phyloP scores from a whole-genome alignment of 2,797 vertebrate species.

The Ceryle rudis region DNA sequence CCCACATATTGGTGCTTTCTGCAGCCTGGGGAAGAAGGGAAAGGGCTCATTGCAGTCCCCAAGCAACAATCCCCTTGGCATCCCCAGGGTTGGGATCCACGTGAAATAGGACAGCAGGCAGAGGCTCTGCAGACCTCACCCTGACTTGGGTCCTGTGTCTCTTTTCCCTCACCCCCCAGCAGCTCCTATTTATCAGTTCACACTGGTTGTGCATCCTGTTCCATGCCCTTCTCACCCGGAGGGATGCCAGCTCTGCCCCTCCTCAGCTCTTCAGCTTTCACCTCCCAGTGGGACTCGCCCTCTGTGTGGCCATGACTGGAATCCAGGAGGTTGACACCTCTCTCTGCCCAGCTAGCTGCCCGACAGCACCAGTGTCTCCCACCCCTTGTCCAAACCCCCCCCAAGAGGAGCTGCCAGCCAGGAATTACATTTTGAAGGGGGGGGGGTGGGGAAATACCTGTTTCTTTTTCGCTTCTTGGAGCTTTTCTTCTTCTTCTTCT shows the following conservation, averaged over 20 bases:
- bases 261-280: neutral
- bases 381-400: neutral
- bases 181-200: neutral
- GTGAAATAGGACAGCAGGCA: neutral
- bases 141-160: neutral
- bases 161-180: neutral
- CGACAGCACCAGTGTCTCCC: accelerated
- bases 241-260: accelerated
- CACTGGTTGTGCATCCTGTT: neutral
- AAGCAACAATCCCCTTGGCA: accelerated
- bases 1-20: neutral
- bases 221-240: accelerated
- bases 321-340: neutral
- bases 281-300: neutral
- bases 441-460: slow-evolving; percentile 87
- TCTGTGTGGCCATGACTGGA: accelerated
- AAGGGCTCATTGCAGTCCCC: accelerated
- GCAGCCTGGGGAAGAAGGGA: neutral
- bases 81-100: neutral
- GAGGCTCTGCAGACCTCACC: accelerated
- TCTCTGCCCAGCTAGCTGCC: neutral
- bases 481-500: slow-evolving; percentile 97
- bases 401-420: accelerated
- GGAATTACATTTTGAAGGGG: neutral
- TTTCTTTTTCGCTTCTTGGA: slow-evolving; percentile 93